Base-by-base conservation (phyloP, 2,797 vertebrate genomes). In the Malacoctenus gilli region DNA sequence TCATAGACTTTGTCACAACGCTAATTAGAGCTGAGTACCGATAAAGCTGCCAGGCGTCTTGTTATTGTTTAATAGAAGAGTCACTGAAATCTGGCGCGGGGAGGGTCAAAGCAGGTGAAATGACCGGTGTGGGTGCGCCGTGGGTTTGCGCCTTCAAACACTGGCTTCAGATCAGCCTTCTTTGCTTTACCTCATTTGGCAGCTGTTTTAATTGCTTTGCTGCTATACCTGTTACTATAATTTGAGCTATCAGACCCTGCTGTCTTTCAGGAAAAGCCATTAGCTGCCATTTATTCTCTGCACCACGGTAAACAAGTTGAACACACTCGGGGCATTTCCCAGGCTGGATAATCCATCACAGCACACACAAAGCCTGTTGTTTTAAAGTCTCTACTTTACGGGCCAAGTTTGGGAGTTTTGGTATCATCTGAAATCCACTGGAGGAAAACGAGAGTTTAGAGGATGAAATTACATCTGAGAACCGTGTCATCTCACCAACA, bases 221-320 rank as follows among this genome's bases (percentile, higher is more conserved):
- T 51, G 18, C 18, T 60, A 41, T 34, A 40, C 3, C 21, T 52
- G 1, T 43, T 37, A 28, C 13, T 23, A 40, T 40, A 49, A 56
- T 57, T 63, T 43, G 9, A 63, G 19, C 28, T 42, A 54, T 59
- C 43, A 44, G 14, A 55, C 41, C 43, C 35, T 30, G 14, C 5
- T 57, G 18, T 64, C 19, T 20, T 32, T 54, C 1, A 49, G 22
- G 56, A 15, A 22, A 59, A 52, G n/a, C 22, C 6, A 5, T 50
- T 38, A 16, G 21, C 28, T 48, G 39, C 47, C 39, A 28, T 59
- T 77, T 30, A 23, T 51, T 77, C 12, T 30, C 9, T 7, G 32
- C 42, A 19, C 39, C 12, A 3, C 16, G 13, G 22, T 57, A 72
- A 77, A 79, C 28, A 61, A 43, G 20, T 14, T 46, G 51, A 18